Base-by-base conservation (phyloP, 2,797 vertebrate species). In the Nannoperca obscura region DNA sequence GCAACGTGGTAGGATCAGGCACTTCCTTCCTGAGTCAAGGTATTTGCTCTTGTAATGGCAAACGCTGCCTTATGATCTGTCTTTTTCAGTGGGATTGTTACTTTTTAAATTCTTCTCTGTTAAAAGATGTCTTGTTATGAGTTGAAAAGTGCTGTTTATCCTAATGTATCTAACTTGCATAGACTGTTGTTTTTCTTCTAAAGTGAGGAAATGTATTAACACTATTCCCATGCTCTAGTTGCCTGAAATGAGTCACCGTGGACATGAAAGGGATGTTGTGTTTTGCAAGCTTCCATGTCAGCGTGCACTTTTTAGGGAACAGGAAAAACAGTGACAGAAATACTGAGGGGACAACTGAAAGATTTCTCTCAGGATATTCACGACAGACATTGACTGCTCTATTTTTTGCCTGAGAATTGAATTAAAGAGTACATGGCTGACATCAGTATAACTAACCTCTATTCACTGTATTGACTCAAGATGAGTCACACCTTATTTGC, bases 381-480 rank as follows among this genome's bases (percentile, higher is more conserved):
- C 73, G 86, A 83, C 78, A 83, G 74, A 86, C 89, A 89, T 57
- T 74, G 55, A 63, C 81, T 69, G 66, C 78, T 93, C 90, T 95
- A 88, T 94, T 93, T 93, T 86, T 84, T 74, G 82, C 63, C 74
- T 36, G 50, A 69, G 89, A 74, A 84, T 84, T 82, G 76, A 88
- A 89, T 80, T 84, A 77, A 76, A 79, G 81, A 82, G 82, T 78
- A 80, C 85, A 82, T 34, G 75, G 75, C 79, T 92, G 91, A 92
- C 89, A 92, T 93, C 91, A 89, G 82, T 69, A 79, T 93, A 92
- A 94, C 83, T 91, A 93, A 92, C 74, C 76, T 86, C 84, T 87
- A 82, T 89, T 90, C 86, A 86, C 75, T 86, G 80, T 90, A 90
- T 90, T 88, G 90, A 91, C 54, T 89, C 68, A 71, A 84, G 83